A percentile compares a stretch with the other conserved stretches of the same genome.
These are phyloP conservation scores for Probosciger aterrimus DNA, from an alignment of 2,113 vertebrate species.

Conservation along the genomic window DNA sequence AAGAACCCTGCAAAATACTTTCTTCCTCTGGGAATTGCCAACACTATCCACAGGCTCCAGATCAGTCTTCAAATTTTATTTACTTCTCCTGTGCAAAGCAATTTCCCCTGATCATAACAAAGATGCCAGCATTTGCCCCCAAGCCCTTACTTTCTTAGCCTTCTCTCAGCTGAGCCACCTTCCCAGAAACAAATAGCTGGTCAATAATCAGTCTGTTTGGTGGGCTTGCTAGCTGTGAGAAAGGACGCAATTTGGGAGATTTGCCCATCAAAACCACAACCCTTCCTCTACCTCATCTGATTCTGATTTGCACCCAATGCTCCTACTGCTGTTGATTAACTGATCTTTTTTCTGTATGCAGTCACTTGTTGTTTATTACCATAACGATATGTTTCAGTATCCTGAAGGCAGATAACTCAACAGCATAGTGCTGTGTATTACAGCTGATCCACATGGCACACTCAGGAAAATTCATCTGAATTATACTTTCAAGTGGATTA, in stretches of 20 bases:
- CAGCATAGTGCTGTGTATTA: neutral
- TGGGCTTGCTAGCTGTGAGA: neutral
- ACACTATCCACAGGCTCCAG: neutral
- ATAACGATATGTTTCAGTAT: neutral
- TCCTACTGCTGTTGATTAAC: neutral
- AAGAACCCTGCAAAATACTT: neutral
- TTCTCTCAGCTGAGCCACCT: neutral
- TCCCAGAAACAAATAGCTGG: neutral
- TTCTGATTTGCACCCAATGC: neutral
- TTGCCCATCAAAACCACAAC: neutral
- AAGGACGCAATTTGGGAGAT: neutral
- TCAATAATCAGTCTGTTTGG: neutral
- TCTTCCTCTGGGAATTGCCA: fast-evolving
- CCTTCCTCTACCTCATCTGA: neutral
- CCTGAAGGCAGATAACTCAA: neutral
- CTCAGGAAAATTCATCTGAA: neutral
- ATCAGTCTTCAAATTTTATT: neutral
- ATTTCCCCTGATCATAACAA: neutral
- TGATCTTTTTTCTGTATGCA: neutral
- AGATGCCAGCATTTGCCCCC: neutral
- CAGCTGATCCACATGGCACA: neutral
- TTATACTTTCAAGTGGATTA: neutral
- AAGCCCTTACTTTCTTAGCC: neutral
- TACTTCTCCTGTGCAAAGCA: neutral
- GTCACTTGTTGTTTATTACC: neutral